Evolutionary conservation across 2,113 vertebrate species (phyloP).

Genomic region (Archilochus colubris): DNA sequence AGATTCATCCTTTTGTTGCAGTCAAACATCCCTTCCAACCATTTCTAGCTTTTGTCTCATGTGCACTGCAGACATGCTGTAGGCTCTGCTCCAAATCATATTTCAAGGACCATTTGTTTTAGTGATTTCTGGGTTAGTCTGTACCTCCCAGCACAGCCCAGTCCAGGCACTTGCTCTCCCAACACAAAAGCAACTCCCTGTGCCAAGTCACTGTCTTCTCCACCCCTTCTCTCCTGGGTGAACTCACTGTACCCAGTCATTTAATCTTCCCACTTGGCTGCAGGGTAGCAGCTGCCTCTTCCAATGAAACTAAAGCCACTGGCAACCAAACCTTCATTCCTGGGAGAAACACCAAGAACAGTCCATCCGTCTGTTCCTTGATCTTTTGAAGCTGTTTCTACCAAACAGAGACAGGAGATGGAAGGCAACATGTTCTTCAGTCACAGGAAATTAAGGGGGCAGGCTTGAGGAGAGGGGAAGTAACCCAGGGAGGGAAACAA

Average conservation of each 20-base stretch:
- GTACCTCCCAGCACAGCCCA: conserved; percentile 12
- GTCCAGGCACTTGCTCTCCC: conserved; percentile 25
- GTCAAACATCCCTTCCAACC: background rate
- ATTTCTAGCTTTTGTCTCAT: conserved; percentile 54
- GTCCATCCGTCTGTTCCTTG: background rate
- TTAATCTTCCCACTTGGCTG: conserved; percentile 38
- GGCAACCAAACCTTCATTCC: conserved; percentile 40
- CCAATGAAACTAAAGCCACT: conserved; percentile 31
- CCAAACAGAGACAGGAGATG: background rate
- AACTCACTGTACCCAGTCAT: conserved; percentile 41
- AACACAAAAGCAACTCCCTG: background rate
- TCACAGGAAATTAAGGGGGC: background rate
- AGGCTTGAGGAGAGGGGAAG: background rate
- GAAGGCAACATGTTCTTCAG: background rate
- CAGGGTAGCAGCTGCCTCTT: background rate
- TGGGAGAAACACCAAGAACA: conserved; percentile 38
- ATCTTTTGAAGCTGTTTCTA: conserved; percentile 12
- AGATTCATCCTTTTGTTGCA: background rate
- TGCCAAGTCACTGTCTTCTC: conserved; percentile 40
- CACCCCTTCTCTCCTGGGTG: conserved; percentile 38
- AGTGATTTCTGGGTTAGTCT: conserved; percentile 18
- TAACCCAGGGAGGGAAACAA: background rate
- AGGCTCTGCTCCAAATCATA: conserved; percentile 42
- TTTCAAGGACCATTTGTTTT: conserved; percentile 58
- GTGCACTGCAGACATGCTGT: background rate